Percentiles rank a stretch among this genome's conserved stretches.
Conservation (phyloP, 2,888 invertebrate species). For the Eupeodes latifasciatus region DNA sequence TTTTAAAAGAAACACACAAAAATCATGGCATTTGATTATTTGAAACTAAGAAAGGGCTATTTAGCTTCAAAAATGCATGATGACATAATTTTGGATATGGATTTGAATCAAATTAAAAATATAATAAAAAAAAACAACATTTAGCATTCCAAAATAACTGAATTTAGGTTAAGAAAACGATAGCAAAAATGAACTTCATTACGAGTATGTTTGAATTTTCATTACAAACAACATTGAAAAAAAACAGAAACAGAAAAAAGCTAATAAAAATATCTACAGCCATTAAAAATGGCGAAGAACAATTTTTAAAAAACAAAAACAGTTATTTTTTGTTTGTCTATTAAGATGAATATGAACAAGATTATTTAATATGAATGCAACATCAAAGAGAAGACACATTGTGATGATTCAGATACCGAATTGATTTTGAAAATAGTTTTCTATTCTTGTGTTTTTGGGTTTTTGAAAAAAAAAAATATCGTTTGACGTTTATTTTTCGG, state of each 20-base stretch:
- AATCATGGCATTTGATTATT: background rate
- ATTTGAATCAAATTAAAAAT: constrained; percentile 28
- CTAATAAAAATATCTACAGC: constrained; percentile 48
- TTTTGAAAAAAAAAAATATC: background rate
- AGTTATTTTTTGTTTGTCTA: constrained; percentile 7
- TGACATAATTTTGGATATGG: constrained; percentile 32
- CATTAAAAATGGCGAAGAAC: constrained; percentile 52
- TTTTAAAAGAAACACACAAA: background rate
- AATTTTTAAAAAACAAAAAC: constrained; percentile 3
- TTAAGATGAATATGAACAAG: constrained; percentile 52
- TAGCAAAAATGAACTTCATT: constrained; percentile 26
- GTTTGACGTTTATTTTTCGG: constrained; percentile 35
- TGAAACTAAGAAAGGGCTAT: constrained; percentile 34
- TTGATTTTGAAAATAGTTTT: constrained; percentile 47
- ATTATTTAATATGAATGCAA: constrained; percentile 63
- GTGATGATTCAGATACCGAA: constrained; percentile 76
- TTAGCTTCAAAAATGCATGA: constrained; percentile 45
- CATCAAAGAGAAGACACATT: constrained; percentile 72
- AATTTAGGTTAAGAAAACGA: constrained; percentile 19
- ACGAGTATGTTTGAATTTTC: constrained; percentile 49
- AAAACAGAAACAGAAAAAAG: constrained; percentile 25
- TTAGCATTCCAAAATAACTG: constrained; percentile 61
- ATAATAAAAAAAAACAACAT: constrained; percentile 27
- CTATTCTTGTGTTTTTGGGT: constrained; percentile 9
- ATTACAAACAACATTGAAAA: constrained; percentile 72